phyloP scores from a whole-genome alignment of 2,113 vertebrate genomes.

The Neogobius melanostomus region DNA sequence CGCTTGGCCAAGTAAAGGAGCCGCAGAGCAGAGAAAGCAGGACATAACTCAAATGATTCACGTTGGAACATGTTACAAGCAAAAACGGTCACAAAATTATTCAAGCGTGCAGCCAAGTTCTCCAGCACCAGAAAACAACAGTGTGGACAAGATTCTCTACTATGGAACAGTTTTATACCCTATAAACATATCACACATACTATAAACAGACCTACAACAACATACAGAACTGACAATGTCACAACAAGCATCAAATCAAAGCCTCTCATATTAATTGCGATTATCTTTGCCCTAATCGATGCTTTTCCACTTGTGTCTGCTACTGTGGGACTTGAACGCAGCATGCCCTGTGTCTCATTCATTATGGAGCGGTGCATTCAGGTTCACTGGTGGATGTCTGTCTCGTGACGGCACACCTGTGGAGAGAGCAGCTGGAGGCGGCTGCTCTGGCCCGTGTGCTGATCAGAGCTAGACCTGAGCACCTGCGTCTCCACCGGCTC shows the following conservation, averaged over 20 bases:
- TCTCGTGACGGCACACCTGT: constrained; percentile 6
- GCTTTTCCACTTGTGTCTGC: constrained; percentile 8
- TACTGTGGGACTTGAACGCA: constrained; percentile 31
- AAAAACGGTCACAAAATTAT: neutral
- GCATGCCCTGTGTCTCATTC: constrained; percentile 39
- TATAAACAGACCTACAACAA: no score
- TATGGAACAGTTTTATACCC: neutral
- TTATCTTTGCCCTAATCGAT: neutral
- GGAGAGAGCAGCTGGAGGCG: constrained; percentile 48
- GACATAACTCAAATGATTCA: neutral
- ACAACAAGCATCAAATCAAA: neutral
- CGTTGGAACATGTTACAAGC: neutral
- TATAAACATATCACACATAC: no score
- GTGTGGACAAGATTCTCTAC: neutral
- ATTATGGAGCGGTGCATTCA: constrained; percentile 18
- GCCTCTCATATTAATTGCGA: neutral
- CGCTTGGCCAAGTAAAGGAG: neutral
- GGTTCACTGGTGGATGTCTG: constrained; percentile 33
- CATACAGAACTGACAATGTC: no score
- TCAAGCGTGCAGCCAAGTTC: neutral
- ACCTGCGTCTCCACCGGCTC: constrained; percentile 1
- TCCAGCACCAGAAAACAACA: neutral
- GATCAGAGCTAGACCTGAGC: constrained; percentile 44
- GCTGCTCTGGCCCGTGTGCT: constrained; percentile 35
- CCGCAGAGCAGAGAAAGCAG: neutral